Conservation (phyloP, 37 sponge, comb jelly and placozoan species). For the Halichondria panicea region DNA sequence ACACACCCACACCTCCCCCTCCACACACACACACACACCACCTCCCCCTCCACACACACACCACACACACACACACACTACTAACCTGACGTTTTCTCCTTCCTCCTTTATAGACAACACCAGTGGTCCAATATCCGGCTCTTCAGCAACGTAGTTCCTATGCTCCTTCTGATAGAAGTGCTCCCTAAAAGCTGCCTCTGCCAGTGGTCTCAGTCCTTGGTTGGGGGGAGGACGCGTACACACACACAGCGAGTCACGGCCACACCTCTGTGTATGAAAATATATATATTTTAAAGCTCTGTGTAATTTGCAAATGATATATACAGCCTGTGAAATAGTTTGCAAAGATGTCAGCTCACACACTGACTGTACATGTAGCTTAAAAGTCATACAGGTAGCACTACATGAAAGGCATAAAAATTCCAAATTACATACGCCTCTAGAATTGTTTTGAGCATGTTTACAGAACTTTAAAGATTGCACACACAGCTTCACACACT, state of each 20-base stretch:
- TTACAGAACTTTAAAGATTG: no score
- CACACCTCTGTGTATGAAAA: conserved; percentile 40
- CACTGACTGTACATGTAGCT: background rate
- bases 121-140: conserved; percentile 84
- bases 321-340: no score
- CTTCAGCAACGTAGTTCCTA: conserved; percentile 86
- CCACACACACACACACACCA: conserved; percentile 39
- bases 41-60: background rate
- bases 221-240: conserved; percentile 20
- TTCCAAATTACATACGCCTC: no score
- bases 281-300: no score
- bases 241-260: conserved; percentile 34
- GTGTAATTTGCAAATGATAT: no score
- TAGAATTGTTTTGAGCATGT: no score
- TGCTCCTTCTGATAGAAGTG: conserved; percentile 76
- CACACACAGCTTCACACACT: no score
- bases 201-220: conserved; percentile 45
- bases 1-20: conserved; percentile 1
- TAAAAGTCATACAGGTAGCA: background rate
- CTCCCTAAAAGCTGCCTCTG: conserved; percentile 59
- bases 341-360: no score
- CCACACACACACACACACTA: conserved; percentile 10
- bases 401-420: no score
- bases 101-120: conserved; percentile 86
- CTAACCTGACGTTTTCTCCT: conserved; percentile 66